These are phyloP conservation scores for Dipodomys spectabilis DNA, from an alignment of 2,113 vertebrate species.

Conservation along the genomic window DNA sequence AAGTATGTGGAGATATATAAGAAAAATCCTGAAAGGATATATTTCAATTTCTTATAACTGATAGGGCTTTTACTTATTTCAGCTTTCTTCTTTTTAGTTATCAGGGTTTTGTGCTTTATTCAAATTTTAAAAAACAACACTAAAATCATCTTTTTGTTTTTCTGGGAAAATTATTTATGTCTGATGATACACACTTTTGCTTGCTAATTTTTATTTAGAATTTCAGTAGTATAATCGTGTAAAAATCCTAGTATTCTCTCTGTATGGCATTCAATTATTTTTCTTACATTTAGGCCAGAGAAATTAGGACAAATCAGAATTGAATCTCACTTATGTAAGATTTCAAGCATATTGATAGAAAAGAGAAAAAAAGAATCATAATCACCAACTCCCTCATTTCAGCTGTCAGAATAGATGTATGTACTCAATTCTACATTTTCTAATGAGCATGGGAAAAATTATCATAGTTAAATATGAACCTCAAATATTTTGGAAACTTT, in stretches of 20 bases:
- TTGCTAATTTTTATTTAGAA: constrained; percentile 15
- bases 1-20: neutral
- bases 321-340: constrained; percentile 56
- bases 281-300: constrained; percentile 50
- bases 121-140: constrained; percentile 68
- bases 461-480: constrained; percentile 67
- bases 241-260: neutral
- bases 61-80: neutral
- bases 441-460: constrained; percentile 53
- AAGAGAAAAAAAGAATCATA: constrained; percentile 70
- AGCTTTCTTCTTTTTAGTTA: neutral
- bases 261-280: constrained; percentile 45
- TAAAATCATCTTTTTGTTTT: neutral
- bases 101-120: constrained; percentile 5
- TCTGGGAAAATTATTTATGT: neutral
- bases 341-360: constrained; percentile 63
- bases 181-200: neutral
- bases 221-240: constrained; percentile 21
- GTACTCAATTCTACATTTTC: constrained; percentile 66
- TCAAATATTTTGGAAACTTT: constrained; percentile 70
- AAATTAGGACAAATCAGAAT: constrained; percentile 58
- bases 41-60: neutral
- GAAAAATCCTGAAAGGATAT: neutral
- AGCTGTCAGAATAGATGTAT: constrained; percentile 60
- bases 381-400: constrained; percentile 59